Evolutionary conservation across 2,113 vertebrate species (phyloP).

Genomic region (Pyrgilauda ruficollis): DNA sequence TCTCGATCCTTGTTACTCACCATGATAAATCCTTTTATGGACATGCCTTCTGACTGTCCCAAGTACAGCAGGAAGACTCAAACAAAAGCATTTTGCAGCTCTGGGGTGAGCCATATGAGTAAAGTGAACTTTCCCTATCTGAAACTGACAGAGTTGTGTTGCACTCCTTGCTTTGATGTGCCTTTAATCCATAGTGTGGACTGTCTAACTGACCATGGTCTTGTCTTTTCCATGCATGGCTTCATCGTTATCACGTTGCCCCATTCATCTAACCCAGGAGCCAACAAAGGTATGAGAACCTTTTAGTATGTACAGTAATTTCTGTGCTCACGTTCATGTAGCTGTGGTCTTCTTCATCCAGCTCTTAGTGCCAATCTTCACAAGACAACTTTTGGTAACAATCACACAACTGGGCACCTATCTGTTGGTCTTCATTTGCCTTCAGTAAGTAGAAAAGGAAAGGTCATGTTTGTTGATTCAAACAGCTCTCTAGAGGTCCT

Average conservation of each 20-base stretch:
- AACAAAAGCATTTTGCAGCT: background rate
- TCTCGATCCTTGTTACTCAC: background rate
- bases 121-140: background rate
- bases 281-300: conserved; percentile 76
- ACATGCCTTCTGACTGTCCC: background rate
- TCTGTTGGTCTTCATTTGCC: background rate
- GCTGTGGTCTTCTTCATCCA: background rate
- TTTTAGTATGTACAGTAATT: conserved; percentile 3
- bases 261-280: conserved; percentile 73
- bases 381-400: background rate
- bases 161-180: conserved; percentile 24
- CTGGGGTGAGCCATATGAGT: background rate
- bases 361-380: background rate
- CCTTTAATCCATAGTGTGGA: conserved; percentile 4
- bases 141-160: background rate
- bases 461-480: background rate
- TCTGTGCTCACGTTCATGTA: background rate
- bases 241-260: conserved; percentile 63
- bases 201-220: conserved; percentile 55
- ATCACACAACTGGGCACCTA: too few species aligned
- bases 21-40: background rate
- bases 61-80: background rate
- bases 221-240: conserved; percentile 78
- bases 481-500: background rate
- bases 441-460: background rate